Evolutionary conservation across 2,888 invertebrate species (phyloP).

Genomic region (Sceliomorpha sp.): DNA sequence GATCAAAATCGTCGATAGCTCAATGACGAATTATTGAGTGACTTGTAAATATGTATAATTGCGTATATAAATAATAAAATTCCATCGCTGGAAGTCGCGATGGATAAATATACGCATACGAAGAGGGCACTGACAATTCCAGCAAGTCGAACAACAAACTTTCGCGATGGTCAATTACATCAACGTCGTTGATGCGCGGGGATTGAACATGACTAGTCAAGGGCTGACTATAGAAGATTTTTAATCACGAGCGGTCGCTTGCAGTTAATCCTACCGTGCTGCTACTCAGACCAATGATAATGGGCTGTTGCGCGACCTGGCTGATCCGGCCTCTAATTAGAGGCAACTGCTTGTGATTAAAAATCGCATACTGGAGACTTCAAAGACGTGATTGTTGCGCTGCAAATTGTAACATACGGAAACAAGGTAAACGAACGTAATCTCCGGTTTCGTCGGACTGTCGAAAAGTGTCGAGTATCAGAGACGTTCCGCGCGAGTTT

Average conservation of each 20-base stretch:
- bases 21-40: too few species aligned
- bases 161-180: slow-evolving; percentile 35
- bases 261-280: slow-evolving; percentile 33
- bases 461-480: too few species aligned
- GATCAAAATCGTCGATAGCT: too few species aligned
- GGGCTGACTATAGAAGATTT: slow-evolving; percentile 40
- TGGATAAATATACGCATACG: too few species aligned
- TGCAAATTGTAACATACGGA: slow-evolving; percentile 15
- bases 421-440: background rate
- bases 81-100: too few species aligned
- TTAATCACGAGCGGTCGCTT: slow-evolving; percentile 44
- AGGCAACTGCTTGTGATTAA: slow-evolving; percentile 52
- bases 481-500: too few species aligned
- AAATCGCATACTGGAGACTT: slow-evolving; percentile 38
- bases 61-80: too few species aligned
- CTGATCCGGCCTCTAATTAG: slow-evolving; percentile 51
- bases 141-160: too few species aligned
- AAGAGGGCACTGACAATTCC: too few species aligned
- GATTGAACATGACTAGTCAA: slow-evolving; percentile 26
- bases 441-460: too few species aligned
- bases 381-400: slow-evolving; percentile 16
- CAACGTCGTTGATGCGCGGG: slow-evolving; percentile 12
- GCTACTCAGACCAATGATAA: slow-evolving; percentile 45
- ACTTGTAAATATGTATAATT: too few species aligned
- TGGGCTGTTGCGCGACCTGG: slow-evolving; percentile 46